These are phyloP conservation scores for Chlorodrepanis virens DNA, from an alignment of 2,113 vertebrate species.

Conservation along the genomic window DNA sequence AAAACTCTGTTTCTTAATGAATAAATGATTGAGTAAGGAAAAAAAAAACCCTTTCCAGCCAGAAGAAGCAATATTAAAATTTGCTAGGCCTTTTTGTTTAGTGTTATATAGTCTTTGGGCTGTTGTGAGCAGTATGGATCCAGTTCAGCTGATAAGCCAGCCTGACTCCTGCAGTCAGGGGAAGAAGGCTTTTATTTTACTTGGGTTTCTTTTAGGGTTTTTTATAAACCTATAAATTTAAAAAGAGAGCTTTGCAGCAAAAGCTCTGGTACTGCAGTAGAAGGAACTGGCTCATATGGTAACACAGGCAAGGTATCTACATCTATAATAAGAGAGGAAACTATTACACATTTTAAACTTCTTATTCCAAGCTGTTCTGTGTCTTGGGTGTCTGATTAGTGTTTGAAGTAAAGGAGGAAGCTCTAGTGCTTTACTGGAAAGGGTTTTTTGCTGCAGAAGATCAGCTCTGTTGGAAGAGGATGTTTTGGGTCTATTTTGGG, in stretches of 20 bases:
- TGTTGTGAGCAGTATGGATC: background rate
- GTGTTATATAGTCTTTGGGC: background rate
- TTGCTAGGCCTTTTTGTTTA: background rate
- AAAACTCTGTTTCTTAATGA: constrained; percentile 32
- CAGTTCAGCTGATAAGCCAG: background rate
- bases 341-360: background rate
- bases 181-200: background rate
- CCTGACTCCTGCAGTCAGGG: background rate
- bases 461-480: background rate
- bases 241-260: background rate
- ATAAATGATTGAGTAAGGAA: constrained; percentile 25
- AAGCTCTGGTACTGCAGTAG: background rate
- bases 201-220: background rate
- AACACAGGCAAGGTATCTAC: background rate
- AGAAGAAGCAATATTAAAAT: background rate
- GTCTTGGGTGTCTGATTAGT: background rate
- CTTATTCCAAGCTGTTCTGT: background rate
- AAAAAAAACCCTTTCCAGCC: background rate
- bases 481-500: background rate
- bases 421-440: constrained; percentile 1
- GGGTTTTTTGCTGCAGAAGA: background rate
- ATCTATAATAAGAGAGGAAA: constrained; percentile 1
- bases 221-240: background rate
- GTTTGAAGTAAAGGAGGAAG: constrained; percentile 9
- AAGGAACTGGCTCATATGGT: background rate